Base-by-base conservation (phyloP, 2,888 invertebrate genomes). In the Spatulosminthurus flaviceps region DNA sequence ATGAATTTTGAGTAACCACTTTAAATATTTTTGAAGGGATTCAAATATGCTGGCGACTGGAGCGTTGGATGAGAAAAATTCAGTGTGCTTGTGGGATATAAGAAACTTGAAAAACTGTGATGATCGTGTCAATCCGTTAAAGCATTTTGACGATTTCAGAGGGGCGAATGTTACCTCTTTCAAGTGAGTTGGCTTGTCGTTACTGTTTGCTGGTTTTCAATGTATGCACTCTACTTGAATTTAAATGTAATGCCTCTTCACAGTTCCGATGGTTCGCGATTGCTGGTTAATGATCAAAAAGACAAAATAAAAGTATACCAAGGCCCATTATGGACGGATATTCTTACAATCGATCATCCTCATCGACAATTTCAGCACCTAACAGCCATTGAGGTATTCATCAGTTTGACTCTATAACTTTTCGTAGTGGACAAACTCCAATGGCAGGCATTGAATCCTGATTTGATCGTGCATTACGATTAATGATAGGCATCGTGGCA, bases 351-450 rank as follows among this genome's bases (percentile, higher is more conserved):
- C n/a, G 61, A 81, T 2, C 85, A 85, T 78, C 83, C 79, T 21
- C 85, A 85, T 42, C 79, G 81, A 9, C 85, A 85, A 71, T 85
- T 85, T 73, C 85, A 85, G 66, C 85, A 85, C 64, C 73, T 85
- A 4, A 85, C 84, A 21, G 73, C 82, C 28, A 79, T 84, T 42
- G 79, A 81, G 75, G 83, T 82, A 21, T 5, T 34, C n/a, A 24
- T 61, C 51, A 51, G n/a, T n/a, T n/a, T n/a, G n/a, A n/a, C n/a
- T n/a, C n/a, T n/a, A n/a, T n/a, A n/a, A n/a, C n/a, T n/a, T n/a
- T n/a, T n/a, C n/a, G n/a, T n/a, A n/a, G n/a, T n/a, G n/a, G n/a
- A n/a, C n/a, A n/a, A n/a, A n/a, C n/a, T n/a, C n/a, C n/a, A n/a
- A n/a, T n/a, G n/a, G n/a, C n/a, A n/a, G n/a, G n/a, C n/a, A n/a